These are phyloP conservation scores for Zoanthus sociatus DNA, from an alignment of 92 coral and sea anemone species.

Conservation along the genomic window DNA sequence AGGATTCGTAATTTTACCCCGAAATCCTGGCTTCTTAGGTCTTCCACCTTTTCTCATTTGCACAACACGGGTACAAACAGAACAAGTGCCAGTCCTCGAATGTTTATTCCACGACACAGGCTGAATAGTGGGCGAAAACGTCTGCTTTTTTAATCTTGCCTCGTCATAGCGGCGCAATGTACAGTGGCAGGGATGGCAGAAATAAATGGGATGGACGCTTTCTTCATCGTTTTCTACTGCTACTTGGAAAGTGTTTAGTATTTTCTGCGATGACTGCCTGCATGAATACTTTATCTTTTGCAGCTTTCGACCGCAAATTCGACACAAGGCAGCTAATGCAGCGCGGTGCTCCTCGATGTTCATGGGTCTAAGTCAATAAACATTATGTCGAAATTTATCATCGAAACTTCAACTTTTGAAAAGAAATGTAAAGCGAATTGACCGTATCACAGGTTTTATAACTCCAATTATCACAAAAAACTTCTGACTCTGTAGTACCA, in stretches of 20 bases:
- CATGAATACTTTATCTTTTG: conserved; percentile 13
- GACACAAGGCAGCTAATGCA: conserved; percentile 19
- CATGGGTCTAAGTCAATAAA: conserved; percentile 14
- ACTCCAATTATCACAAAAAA: conserved; percentile 19
- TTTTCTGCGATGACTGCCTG: conserved; percentile 16
- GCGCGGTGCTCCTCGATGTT: conserved; percentile 36
- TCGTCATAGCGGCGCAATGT: conserved; percentile 5
- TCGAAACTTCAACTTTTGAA: conserved; percentile 29
- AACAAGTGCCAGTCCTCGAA: conserved; percentile 10
- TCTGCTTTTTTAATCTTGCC: background rate
- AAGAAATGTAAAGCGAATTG: conserved; percentile 10
- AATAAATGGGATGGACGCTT: conserved; percentile 15
- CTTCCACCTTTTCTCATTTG: conserved; percentile 30
- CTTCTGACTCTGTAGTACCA: background rate
- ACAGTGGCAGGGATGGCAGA: conserved; percentile 31
- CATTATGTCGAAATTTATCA: conserved; percentile 31
- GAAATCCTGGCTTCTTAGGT: conserved; percentile 27
- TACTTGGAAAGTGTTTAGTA: background rate
- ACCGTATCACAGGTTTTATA: background rate
- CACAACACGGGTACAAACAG: conserved; percentile 8
- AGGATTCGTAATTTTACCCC: background rate
- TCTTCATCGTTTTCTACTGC: conserved; percentile 5
- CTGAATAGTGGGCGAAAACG: conserved; percentile 13
- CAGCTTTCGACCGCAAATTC: conserved; percentile 27
- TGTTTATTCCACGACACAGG: conserved; percentile 14